Evolutionary conservation across 1,140 invertebrate genomes (phyloP).

Genomic region (Neotoxoptera formosana): DNA sequence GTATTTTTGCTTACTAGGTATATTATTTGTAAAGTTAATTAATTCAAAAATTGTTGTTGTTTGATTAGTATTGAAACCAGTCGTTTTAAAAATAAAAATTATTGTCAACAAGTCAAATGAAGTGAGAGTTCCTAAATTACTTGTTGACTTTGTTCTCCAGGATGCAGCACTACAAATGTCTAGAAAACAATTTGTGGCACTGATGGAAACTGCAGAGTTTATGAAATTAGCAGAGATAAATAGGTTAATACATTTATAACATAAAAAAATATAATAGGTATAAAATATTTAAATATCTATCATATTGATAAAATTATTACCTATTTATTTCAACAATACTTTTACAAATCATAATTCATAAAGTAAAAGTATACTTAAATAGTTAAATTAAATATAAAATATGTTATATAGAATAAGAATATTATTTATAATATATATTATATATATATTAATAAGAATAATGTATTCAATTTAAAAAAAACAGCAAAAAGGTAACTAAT

Average conservation of each 20-base stretch:
- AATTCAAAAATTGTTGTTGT: conserved; percentile 2
- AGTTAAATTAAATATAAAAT: neutral
- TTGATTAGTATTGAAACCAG: conserved; percentile 73
- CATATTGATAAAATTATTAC: neutral
- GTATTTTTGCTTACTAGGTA: conserved; percentile 63
- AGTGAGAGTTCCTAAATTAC: conserved; percentile 74
- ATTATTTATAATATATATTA: too few relatives aligned
- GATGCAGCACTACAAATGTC: conserved; percentile 79
- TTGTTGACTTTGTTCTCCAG: conserved; percentile 79
- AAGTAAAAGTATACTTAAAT: neutral
- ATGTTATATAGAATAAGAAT: neutral
- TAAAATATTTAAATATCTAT: neutral
- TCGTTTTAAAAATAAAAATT: conserved; percentile 81
- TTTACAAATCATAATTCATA: neutral
- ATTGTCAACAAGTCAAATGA: conserved; percentile 78
- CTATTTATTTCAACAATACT: neutral
- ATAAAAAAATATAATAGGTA: neutral
- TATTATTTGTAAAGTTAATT: conserved; percentile 56
- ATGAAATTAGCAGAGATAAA: conserved; percentile 75
- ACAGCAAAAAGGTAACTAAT: too few relatives aligned
- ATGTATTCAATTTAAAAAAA: neutral
- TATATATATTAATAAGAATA: neutral
- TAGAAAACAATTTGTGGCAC: conserved; percentile 76
- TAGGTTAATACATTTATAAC: conserved; percentile 65
- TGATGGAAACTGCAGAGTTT: conserved; percentile 72